Percentiles rank a stretch among this genome's conserved stretches.
Evolutionary conservation across 2,888 invertebrate genomes (phyloP).

Genomic region (Helicoverpa assulta): DNA sequence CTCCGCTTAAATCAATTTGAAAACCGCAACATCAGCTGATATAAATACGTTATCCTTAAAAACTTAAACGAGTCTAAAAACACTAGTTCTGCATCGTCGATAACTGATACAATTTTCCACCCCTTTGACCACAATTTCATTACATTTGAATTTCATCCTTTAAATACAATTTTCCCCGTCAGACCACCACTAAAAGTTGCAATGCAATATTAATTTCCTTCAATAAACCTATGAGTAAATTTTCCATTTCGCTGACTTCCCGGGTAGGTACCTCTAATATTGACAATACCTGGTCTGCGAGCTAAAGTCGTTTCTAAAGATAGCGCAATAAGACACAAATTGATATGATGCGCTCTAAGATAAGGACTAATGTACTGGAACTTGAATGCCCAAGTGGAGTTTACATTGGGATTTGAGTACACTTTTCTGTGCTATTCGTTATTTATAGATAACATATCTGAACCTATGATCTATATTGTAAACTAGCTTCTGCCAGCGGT

Average conservation of each 20-base stretch:
- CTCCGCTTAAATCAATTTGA: no score
- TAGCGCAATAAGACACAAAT: slow-evolving; percentile 1
- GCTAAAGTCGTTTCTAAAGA: slow-evolving; percentile 12
- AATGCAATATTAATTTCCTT: slow-evolving; percentile 22
- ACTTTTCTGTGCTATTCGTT: not conserved
- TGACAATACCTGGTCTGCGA: slow-evolving; percentile 1
- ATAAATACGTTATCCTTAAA: no score
- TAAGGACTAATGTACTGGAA: not conserved
- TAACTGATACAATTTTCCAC: no score
- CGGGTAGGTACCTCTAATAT: slow-evolving; percentile 3
- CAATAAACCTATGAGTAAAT: slow-evolving; percentile 19
- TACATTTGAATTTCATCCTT: not conserved
- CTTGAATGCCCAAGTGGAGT: not conserved
- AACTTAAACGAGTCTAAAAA: no score
- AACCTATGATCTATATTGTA: no score
- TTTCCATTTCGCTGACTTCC: slow-evolving; percentile 28
- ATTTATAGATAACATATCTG: not conserved
- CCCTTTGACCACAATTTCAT: no score
- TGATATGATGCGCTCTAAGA: not conserved
- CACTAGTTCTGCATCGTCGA: no score
- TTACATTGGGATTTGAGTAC: not conserved
- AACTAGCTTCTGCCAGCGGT: no score
- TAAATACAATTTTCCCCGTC: not conserved
- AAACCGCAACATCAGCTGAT: no score
- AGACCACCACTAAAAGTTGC: not conserved